These are phyloP conservation scores for Congeria kusceri DNA, from an alignment of 2,888 invertebrate species.

Conservation along the genomic window DNA sequence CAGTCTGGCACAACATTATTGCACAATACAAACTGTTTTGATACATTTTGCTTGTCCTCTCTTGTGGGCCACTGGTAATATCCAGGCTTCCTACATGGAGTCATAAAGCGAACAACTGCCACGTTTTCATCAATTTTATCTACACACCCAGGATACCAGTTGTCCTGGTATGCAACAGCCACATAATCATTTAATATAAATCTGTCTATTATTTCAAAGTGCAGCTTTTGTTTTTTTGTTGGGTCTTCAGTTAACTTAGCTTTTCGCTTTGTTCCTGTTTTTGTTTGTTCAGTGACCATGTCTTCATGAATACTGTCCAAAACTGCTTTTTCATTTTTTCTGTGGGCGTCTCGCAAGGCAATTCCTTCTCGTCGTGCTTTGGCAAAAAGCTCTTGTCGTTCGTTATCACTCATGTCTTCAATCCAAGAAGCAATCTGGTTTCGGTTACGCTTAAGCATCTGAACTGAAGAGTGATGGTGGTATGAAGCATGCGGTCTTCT, in stretches of 20 bases:
- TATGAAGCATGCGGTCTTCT: constrained; percentile 48
- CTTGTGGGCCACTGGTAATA: constrained; percentile 23
- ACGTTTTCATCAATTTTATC: not conserved
- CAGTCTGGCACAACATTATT: too few species aligned
- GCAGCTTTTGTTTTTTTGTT: not conserved
- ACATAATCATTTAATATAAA: constrained; percentile 29
- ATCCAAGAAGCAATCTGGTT: constrained; percentile 34
- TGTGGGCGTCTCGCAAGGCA: constrained; percentile 7
- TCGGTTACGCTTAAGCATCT: constrained; percentile 55
- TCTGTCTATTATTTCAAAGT: too few species aligned
- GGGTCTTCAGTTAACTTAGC: not conserved
- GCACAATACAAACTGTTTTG: too few species aligned
- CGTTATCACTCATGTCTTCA: constrained; percentile 7
- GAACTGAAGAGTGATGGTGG: constrained; percentile 53
- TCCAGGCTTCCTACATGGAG: constrained; percentile 20
- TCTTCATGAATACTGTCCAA: constrained; percentile 10
- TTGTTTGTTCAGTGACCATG: not conserved
- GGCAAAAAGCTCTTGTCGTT: not conserved
- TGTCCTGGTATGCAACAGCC: constrained; percentile 39
- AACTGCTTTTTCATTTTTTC: constrained; percentile 16
- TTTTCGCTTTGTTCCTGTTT: constrained; percentile 1
- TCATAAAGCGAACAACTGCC: not conserved
- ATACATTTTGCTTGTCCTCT: too few species aligned
- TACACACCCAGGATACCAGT: constrained; percentile 8
- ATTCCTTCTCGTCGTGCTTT: constrained; percentile 22